Base-by-base conservation (phyloP, 2,113 vertebrate genomes). In the Psephotus haematonotus region DNA sequence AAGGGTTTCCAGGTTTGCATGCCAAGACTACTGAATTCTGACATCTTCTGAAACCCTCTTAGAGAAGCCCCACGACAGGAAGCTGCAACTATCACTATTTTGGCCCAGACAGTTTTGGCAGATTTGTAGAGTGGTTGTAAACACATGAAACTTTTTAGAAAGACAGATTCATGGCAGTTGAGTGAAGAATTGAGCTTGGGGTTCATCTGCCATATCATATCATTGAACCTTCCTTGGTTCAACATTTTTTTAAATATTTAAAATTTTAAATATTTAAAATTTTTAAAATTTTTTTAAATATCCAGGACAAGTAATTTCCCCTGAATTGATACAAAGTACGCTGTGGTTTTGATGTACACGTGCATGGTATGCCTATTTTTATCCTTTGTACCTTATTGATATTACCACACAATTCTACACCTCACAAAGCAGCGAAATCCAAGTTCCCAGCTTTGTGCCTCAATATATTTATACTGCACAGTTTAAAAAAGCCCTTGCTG, bases 331-430 rank as follows among this genome's bases (percentile, higher is more conserved):
- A 57, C 29, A 53, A 93, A 70, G 5, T 41, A 62, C 9, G 4
- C 78, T 13, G 8, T 1, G 0, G 23, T 92, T 92, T 28, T 78
- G n/a, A 83, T 55, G 53, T 25, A 81, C 4, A n/a, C 24, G 4
- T 23, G 1, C 49, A 35, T 0, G 0, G 11, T 33, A 57, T 20
- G 11, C 7, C 3, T 31, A 39, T 52, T 16, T 90, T 77, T 64
- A 41, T 31, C 17, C 27, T 68, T 50, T 43, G 10, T 35, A 70
- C 5, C 6, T 39, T 57, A 43, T 37, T 81, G 43, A 77, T 29
- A 19, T 53, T 39, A 10, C 23, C 90, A 88, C 71, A 49, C 6
- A 35, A 67, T 95, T 88, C 83, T 83, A 75, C 6, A 35, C 1
- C 8, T 10, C 20, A 10, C 10, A 6, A 50, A 35, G n/a, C 37